Base-by-base conservation (phyloP, 2,113 vertebrate species). In the Anhinga anhinga region DNA sequence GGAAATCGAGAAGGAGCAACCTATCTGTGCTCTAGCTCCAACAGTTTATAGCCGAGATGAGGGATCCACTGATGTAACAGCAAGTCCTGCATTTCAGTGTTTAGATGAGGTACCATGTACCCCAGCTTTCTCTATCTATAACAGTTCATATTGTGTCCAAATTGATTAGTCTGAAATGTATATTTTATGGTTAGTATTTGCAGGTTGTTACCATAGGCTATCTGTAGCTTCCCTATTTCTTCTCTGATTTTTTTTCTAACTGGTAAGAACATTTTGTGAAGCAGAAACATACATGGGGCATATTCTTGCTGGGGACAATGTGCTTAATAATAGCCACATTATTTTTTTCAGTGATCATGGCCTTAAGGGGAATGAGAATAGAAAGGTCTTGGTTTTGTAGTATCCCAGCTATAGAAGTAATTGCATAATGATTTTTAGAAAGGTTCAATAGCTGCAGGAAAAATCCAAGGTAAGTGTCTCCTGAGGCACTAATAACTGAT, bases 71-170 rank as follows among this genome's bases (percentile, higher is more conserved):
- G 97, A 94, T 26, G 19, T 98, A 42, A 93, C 98, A 76, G 76
- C 98, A 71, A 97, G 97, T 85, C 97, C 98, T 94, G 98, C 98
- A 20, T 98, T 99, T 94, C 98, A 98, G 76, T 98, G 78, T 79
- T 96, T 99, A 21, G 98, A 99, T 86, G 98, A 99, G 99, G 99
- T 99, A 98, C 36, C 15, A 23, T 7, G 3, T 59, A 55, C 22
- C 15, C 77, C 30, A 78, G 8, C n/a, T 78, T 91, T 59, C 47
- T 69, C 42, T 88, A 9, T 50, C 71, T 88, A 1, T 88, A 76
- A 23, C 47, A 66, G 27, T 63, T 26, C 47, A 34, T 36, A n/a
- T 34, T 61, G 9, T 61, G 50, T 71, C 65, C 23, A 80, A 83
- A 92, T 26, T 12, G 67, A 26, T 87, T 83, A 38, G 62, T 71